Conservation (phyloP, 2,113 vertebrate genomes). For the Halichoerus grypus region DNA sequence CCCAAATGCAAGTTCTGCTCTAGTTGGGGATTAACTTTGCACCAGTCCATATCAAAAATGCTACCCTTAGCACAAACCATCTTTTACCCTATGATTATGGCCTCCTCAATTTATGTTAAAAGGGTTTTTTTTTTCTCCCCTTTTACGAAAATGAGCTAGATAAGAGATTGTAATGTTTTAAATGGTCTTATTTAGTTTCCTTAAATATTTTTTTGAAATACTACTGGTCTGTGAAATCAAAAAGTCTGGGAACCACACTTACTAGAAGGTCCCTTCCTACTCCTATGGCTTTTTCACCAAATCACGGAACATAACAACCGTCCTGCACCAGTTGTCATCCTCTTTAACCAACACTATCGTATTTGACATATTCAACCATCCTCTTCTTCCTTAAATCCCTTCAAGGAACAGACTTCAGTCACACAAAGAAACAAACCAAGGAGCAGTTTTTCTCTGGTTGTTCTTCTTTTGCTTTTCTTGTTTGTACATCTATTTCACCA, state of each 20-base stretch:
- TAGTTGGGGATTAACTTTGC: no score
- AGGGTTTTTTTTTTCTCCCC: neutral
- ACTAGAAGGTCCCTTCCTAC: neutral
- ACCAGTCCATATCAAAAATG: neutral
- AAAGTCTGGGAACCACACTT: neutral
- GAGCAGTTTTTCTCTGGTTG: neutral
- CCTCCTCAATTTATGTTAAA: neutral
- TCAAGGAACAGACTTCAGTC: neutral
- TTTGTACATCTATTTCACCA: neutral
- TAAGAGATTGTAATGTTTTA: neutral
- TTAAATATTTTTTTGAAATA: slow-evolving; percentile 13
- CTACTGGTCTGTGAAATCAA: neutral
- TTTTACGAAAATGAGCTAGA: slow-evolving; percentile 44
- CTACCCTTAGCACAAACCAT: neutral
- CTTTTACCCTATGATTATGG: neutral
- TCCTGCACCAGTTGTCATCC: neutral
- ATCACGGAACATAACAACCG: neutral
- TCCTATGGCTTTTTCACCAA: neutral
- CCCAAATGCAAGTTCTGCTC: neutral
- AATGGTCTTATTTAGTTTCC: neutral
- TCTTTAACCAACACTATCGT: neutral
- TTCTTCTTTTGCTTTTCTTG: neutral
- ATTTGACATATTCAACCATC: neutral
- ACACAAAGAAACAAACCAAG: neutral
- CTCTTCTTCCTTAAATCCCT: neutral